A percentile compares a stretch with the other conserved stretches of the same genome.
These are phyloP conservation scores for Cotesia congregata DNA, from an alignment of 2,888 invertebrate genomes.

Conservation along the genomic window DNA sequence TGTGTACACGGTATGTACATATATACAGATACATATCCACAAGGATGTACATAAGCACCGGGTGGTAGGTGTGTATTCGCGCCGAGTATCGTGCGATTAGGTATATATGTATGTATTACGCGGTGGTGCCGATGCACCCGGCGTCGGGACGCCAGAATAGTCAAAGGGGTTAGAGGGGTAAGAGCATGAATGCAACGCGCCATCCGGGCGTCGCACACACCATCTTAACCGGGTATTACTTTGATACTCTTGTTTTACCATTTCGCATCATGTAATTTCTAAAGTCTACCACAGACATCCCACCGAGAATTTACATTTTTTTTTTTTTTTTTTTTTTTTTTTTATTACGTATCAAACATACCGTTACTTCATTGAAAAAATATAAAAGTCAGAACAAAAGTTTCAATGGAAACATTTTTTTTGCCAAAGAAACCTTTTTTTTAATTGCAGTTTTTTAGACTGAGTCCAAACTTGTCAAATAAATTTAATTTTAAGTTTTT, in stretches of 20 bases:
- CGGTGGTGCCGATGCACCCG: conserved; percentile 55
- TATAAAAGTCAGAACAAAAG: not conserved
- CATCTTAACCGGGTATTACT: conserved; percentile 17
- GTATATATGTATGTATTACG: conserved; percentile 42
- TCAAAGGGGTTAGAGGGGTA: conserved; percentile 39
- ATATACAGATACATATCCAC: not conserved
- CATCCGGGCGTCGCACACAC: conserved; percentile 48
- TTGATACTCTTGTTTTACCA: conserved; percentile 15
- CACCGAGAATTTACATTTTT: not conserved
- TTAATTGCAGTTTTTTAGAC: too few relatives aligned
- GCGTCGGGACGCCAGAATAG: conserved; percentile 42
- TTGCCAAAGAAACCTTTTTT: not conserved
- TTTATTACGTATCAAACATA: not conserved
- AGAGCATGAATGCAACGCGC: conserved; percentile 57
- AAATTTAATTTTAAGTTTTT: too few relatives aligned
- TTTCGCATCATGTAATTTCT: conserved; percentile 15
- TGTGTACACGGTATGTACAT: conserved; percentile 25
- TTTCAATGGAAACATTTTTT: not conserved
- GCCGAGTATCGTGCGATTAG: conserved; percentile 40
- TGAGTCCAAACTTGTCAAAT: too few relatives aligned
- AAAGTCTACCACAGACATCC: not conserved
- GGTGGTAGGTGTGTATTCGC: conserved; percentile 18
- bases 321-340: not conserved
- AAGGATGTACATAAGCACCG: not conserved
- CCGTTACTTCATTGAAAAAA: not conserved